Conservation (phyloP, 2,888 invertebrate species). For the Kryphioiulus occultus region DNA sequence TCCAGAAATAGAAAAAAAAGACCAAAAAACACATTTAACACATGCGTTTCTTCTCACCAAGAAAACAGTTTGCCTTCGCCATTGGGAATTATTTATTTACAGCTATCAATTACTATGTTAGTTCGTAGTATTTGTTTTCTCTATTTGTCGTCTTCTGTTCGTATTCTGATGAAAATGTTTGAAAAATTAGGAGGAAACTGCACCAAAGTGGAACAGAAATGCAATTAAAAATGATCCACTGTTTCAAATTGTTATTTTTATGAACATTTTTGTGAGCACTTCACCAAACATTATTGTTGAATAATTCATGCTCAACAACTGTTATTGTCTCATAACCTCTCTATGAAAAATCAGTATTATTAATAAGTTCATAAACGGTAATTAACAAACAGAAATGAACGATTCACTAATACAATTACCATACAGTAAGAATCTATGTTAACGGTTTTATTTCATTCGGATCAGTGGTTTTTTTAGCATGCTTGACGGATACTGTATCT, state of each 20-base stretch:
- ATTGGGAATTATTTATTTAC: slow-evolving; percentile 15
- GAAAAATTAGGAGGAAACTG: not conserved
- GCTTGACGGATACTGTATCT: too few relatives aligned
- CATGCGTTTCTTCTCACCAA: not conserved
- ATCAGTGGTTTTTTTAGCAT: too few relatives aligned
- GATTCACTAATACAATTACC: too few relatives aligned
- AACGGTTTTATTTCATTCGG: too few relatives aligned
- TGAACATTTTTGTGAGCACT: too few relatives aligned
- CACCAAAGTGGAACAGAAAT: not conserved
- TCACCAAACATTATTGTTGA: too few relatives aligned
- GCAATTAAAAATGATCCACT: not conserved
- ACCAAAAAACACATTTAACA: not conserved
- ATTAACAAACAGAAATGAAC: too few relatives aligned
- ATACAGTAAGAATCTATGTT: too few relatives aligned
- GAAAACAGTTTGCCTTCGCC: not conserved
- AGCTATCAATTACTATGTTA: not conserved
- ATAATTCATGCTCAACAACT: too few relatives aligned
- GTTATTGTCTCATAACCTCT: not conserved
- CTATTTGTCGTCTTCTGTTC: not conserved
- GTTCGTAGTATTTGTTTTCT: not conserved
- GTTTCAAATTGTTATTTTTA: not conserved
- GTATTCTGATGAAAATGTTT: not conserved
- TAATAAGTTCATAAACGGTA: too few relatives aligned
- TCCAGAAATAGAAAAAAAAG: not conserved
- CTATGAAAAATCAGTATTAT: not conserved